Evolutionary conservation across 2,113 vertebrate species (phyloP).

Genomic region (Atherinomorus stipes): DNA sequence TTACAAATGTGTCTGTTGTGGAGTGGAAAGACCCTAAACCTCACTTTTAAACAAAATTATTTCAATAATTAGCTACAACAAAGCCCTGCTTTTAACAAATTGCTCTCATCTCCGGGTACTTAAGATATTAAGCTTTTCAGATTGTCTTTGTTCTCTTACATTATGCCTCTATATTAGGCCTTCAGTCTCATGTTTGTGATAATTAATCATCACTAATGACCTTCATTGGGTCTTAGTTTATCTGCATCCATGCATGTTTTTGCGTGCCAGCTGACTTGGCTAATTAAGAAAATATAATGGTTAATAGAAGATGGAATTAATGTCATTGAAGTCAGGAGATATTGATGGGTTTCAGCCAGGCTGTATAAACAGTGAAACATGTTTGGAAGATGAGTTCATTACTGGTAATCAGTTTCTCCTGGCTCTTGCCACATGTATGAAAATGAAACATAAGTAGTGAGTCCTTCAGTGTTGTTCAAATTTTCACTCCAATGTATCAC

Average conservation of each 20-base stretch:
- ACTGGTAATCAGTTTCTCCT: constrained; percentile 65
- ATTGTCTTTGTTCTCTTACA: constrained; percentile 47
- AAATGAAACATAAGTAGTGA: constrained; percentile 60
- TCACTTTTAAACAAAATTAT: constrained; percentile 26
- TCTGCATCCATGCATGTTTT: constrained; percentile 47
- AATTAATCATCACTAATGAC: constrained; percentile 60
- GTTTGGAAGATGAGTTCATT: constrained; percentile 74
- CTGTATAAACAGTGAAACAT: constrained; percentile 50
- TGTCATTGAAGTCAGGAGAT: constrained; percentile 42
- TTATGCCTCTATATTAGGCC: constrained; percentile 30
- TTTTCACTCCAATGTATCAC: constrained; percentile 59
- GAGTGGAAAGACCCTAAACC: not conserved
- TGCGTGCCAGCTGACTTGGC: constrained; percentile 20
- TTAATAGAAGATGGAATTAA: constrained; percentile 57
- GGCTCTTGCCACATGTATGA: constrained; percentile 47
- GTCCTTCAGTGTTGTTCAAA: constrained; percentile 68
- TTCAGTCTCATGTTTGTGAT: constrained; percentile 44
- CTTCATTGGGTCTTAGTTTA: constrained; percentile 47
- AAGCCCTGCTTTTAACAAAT: constrained; percentile 40
- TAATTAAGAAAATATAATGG: constrained; percentile 56
- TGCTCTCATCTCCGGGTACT: constrained; percentile 41
- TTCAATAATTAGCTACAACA: constrained; percentile 34
- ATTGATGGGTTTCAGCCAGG: constrained; percentile 61
- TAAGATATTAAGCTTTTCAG: constrained; percentile 47
- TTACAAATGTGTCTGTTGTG: constrained; percentile 4